Evolutionary conservation across 2,113 vertebrate genomes (phyloP), one percentile per base, ranked within the genome.

Genomic region (Tamias sibiricus): DNA sequence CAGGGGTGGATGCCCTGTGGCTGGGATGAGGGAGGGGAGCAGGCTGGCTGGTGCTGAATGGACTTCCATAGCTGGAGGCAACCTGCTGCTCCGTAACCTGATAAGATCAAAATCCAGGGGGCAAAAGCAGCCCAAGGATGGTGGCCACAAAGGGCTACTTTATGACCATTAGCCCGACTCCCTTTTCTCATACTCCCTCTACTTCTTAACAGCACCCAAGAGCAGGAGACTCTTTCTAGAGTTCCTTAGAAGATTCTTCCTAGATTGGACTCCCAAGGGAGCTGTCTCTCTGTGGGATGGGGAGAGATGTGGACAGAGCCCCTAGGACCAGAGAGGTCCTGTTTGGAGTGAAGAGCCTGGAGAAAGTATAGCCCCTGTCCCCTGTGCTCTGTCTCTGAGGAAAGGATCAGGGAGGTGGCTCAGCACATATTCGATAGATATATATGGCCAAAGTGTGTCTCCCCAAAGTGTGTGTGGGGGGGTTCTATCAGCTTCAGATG

Each of bases 401-500:
- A n/a, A 28, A 62, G 37, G 9, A 2, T 4, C 6, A 4, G 77
- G n/a, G 40, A 9, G 42, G 14, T 8, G 7, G 68, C 82, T 24
- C 4, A n/a, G 79, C 12, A 10, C 5, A 6, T 1, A 35, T 30
- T 49, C 42, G 40, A n/a, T 1, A 1, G 52, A 35, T 17, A 14
- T 2, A 13, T 3, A 37, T 0, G 12, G 59, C 49, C 49, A 66
- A 85, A 85, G 74, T 30, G 26, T n/a, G 37, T 64, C 47, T 22
- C 90, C 13, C 32, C 16, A 57, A 68, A 71, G n/a, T 32, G 66
- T 11, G 64, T 10, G 64, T 66, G 57, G 24, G 10, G 69, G 35
- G 22, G 10, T 35, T 40, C 69, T 10, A 37, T 62, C 32, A 35
- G 74, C 28, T 86, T 89, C 84, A 64, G 52, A 49, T 52, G 10